Base-by-base conservation (phyloP, 2,797 vertebrate species). In the Pogoniulus pusillus region DNA sequence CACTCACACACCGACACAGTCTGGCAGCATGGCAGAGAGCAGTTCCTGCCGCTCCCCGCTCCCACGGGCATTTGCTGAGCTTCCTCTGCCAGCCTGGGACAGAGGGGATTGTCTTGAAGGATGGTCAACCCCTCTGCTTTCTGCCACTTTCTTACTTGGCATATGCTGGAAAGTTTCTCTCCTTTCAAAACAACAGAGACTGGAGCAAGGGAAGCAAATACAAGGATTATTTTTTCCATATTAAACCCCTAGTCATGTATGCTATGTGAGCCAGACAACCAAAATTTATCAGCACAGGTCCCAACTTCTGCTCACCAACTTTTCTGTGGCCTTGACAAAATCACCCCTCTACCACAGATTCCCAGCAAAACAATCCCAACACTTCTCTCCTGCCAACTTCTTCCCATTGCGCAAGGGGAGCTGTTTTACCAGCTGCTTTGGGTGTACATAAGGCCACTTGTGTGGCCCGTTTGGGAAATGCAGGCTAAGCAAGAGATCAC, bases 1-100 rank as follows among this genome's bases (percentile, higher is more conserved):
- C 10, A 1, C 39, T 16, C 4, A 0, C 37, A 14, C 58, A 7
- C 29, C 3, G 0, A 49, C 0, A 4, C 2, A 4, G 12, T 4
- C 62, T 12, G 82, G 85, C 84, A 78, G 72, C 29, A 3, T 4
- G 0, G 57, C 16, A 2, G 0, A 0, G 69, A 77, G 39, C 30
- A 4, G 71, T 6, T 41, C 55, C 9, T 0, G 53, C 39, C 74
- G 55, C 11, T 35, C 12, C 30, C 15, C 0, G 1, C 72, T 89
- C 60, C 71, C 12, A 9, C 8, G 3, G 39, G 16, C 2, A 1
- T 20, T 49, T 27, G n/a, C 29, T 4, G 41, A n/a, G 64, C 10
- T 30, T 60, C 69, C 57, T 72, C 72, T 29, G 34, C 29, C 2
- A 0, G n/a, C 27, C 43, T 3, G 6, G 17, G 6, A 12, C 16